Base-by-base conservation (phyloP, 1,140 invertebrate species). In the Ectropis grisescens region DNA sequence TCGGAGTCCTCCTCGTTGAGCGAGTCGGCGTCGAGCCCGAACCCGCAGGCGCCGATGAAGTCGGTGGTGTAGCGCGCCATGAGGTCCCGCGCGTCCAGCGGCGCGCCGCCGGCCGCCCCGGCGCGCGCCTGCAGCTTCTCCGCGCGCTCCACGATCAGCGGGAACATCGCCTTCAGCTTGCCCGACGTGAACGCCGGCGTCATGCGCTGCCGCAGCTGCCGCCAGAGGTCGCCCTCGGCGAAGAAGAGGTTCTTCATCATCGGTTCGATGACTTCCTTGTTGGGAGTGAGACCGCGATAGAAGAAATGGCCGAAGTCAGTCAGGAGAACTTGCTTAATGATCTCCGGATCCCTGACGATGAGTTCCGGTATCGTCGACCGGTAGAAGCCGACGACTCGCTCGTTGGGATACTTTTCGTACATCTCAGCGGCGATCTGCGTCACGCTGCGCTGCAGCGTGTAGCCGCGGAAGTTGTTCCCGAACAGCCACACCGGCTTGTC, bases 271-370 rank as follows among this genome's bases (percentile, higher is more conserved):
- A 59, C 44, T 6, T 41, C 33, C 9, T 52, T 34, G 10, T 14
- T 5, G 1, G 37, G 29, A 1, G 26, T 48, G 6, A 67, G 14
- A 1, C 58, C 62, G 0, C 62, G 51, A 1, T 37, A 28, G 37
- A 62, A 51, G 43, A 89, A 88, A 47, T 78, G 58, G 6, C 76
- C 52, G 45, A 89, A 88, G 46, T 88, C 86, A 13, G 81, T 85
- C 6, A 85, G 53, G 15, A 88, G 52, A 25, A 89, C 78, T 12
- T 67, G 54, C 29, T 82, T 81, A 1, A 84, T 60, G 9, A 87
- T 41, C 43, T 79, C 74, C 11, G 71, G 72, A 52, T 83, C 79
- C 37, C 58, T 53, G 24, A 70, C 47, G 0, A 68, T 35, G 11
- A 78, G 39, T 54, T 58, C 57, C 1, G 60, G 74, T 4, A 2